phyloP scores from a whole-genome alignment of 1,140 invertebrate genomes.

The Nephotettix cincticeps region DNA sequence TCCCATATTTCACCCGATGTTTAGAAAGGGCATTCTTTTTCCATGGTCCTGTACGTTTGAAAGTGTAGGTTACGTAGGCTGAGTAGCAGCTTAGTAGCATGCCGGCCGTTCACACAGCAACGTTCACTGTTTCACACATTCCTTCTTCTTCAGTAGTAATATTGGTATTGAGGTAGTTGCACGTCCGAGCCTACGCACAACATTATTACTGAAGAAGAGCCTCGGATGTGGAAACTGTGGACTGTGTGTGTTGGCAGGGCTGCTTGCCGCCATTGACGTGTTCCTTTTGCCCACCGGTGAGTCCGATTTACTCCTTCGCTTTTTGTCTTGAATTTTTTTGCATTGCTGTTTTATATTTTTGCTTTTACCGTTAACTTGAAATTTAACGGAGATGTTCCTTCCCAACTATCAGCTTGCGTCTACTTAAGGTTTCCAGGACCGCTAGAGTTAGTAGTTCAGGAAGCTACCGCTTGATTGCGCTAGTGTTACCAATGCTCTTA shows the following conservation, averaged over 20 bases:
- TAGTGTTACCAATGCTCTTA: too few species aligned
- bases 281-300: slow-evolving; percentile 19
- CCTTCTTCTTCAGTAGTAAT: slow-evolving; percentile 27
- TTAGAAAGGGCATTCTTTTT: too few species aligned
- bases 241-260: slow-evolving; percentile 15
- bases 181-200: not conserved
- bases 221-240: not conserved
- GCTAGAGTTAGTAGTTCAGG: too few species aligned
- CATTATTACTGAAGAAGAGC: slow-evolving; percentile 25
- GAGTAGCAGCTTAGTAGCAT: too few species aligned
- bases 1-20: too few species aligned
- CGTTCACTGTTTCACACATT: slow-evolving; percentile 21
- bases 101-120: not conserved
- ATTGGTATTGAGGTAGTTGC: not conserved
- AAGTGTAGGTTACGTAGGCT: too few species aligned
- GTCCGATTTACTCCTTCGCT: slow-evolving; percentile 15
- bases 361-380: too few species aligned
- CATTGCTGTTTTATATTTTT: slow-evolving; percentile 25
- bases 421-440: too few species aligned
- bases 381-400: too few species aligned
- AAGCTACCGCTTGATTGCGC: too few species aligned
- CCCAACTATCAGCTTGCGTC: too few species aligned
- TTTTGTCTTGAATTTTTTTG: slow-evolving; percentile 25
- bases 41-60: too few species aligned
- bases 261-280: slow-evolving; percentile 8